Percentiles rank a stretch among this genome's conserved stretches.
These are phyloP conservation scores for Eulacestoma nigropectus DNA, from an alignment of 2,113 vertebrate genomes.

Conservation along the genomic window DNA sequence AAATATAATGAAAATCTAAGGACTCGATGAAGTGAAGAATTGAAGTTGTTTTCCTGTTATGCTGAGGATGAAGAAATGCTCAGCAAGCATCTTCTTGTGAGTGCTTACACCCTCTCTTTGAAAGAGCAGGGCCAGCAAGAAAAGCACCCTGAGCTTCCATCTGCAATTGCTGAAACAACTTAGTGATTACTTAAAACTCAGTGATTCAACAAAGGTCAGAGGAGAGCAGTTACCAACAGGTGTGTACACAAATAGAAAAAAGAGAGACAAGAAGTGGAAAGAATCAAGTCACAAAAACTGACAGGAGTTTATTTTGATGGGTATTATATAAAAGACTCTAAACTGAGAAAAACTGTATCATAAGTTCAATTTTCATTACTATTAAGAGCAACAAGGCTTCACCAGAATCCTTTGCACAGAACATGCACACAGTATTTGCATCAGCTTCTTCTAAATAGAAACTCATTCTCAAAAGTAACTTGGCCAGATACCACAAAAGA, in stretches of 20 bases:
- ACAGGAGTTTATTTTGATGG: not conserved
- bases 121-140: not conserved
- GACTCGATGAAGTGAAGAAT: not conserved
- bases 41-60: not conserved
- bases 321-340: not conserved
- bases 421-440: not conserved
- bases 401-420: not conserved
- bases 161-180: not conserved
- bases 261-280: not conserved
- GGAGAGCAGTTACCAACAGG: not conserved
- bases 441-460: not conserved
- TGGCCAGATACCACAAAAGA: not conserved
- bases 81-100: not conserved
- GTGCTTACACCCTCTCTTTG: not conserved
- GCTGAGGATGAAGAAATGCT: not conserved
- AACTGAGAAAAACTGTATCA: fast-evolving
- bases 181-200: not conserved
- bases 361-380: not conserved
- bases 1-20: not conserved
- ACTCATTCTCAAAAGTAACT: not conserved
- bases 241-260: not conserved
- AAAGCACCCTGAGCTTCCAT: not conserved
- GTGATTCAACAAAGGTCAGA: not conserved
- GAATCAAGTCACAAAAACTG: not conserved
- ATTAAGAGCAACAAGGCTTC: not conserved